Evolutionary conservation across 2,888 invertebrate species (phyloP).

Genomic region (Pandemis heparana): DNA sequence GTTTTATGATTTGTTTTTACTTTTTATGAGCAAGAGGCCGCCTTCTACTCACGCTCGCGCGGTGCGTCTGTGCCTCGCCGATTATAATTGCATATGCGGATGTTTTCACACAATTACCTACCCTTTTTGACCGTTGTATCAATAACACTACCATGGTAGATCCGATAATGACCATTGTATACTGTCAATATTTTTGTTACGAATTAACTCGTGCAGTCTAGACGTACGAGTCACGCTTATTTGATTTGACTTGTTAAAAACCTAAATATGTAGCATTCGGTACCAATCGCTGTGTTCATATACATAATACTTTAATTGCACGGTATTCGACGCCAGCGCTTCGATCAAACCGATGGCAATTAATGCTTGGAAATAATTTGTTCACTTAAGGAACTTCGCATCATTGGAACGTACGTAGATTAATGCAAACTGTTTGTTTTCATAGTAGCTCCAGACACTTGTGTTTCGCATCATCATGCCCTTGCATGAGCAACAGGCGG

Average conservation of each 20-base stretch:
- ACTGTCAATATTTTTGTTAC: conserved; percentile 30
- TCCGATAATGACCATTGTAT: conserved; percentile 25
- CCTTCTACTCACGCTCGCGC: conserved; percentile 48
- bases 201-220: conserved; percentile 6
- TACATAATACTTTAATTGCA: not conserved
- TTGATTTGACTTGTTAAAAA: conserved; percentile 9
- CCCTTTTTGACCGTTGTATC: conserved; percentile 39
- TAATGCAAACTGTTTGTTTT: conserved; percentile 52
- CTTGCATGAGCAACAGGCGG: conserved; percentile 71
- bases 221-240: not conserved
- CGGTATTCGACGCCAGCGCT: not conserved
- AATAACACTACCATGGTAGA: conserved; percentile 26
- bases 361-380: not conserved
- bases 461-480: conserved; percentile 70
- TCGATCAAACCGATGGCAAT: conserved; percentile 5
- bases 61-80: conserved; percentile 49
- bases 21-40: conserved; percentile 62
- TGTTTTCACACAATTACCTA: conserved; percentile 56
- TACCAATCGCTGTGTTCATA: no score
- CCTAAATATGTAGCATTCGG: not conserved
- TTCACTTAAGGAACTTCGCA: conserved; percentile 5
- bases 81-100: conserved; percentile 61
- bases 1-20: conserved; percentile 78
- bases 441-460: conserved; percentile 59
- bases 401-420: conserved; percentile 15